Evolutionary conservation across 2,113 vertebrate species (phyloP).

Genomic region (Pseudopodoces humilis): DNA sequence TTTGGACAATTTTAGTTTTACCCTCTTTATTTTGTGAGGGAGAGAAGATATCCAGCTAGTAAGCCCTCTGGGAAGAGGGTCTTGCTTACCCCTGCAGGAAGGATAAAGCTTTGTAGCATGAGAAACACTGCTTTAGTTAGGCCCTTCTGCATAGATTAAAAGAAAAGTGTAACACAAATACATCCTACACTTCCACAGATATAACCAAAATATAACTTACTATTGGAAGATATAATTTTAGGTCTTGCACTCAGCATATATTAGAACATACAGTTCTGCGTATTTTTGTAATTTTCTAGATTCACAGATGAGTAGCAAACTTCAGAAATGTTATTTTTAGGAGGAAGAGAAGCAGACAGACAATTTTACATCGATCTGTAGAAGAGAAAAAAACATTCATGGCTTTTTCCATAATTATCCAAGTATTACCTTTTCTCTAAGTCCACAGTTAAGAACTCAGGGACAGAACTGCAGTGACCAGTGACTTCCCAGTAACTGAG

Average conservation of each 20-base stretch:
- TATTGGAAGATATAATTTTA: slow-evolving; percentile 41
- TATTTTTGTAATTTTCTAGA: slow-evolving; percentile 41
- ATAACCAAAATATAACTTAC: slow-evolving; percentile 34
- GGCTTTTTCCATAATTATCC: not conserved
- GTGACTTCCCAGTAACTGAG: not conserved
- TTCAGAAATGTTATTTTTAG: slow-evolving; percentile 16
- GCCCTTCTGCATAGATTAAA: not conserved
- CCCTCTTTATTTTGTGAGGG: not conserved
- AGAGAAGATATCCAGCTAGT: not conserved
- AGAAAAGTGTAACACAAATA: slow-evolving; percentile 16
- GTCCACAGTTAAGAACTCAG: not conserved
- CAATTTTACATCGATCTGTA: not conserved
- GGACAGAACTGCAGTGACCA: not conserved
- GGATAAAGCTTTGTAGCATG: not conserved
- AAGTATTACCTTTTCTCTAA: not conserved
- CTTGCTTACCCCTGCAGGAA: not conserved
- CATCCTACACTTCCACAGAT: not conserved
- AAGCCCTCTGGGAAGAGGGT: not conserved
- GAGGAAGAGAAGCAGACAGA: not conserved
- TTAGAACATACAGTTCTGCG: slow-evolving; percentile 46
- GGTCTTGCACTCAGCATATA: not conserved
- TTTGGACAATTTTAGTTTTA: not conserved
- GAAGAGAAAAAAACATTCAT: not conserved
- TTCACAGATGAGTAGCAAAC: slow-evolving; percentile 19
- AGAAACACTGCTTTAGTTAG: not conserved